phyloP scores from a whole-genome alignment of 2,113 vertebrate species.

The Lucifuga dentata region DNA sequence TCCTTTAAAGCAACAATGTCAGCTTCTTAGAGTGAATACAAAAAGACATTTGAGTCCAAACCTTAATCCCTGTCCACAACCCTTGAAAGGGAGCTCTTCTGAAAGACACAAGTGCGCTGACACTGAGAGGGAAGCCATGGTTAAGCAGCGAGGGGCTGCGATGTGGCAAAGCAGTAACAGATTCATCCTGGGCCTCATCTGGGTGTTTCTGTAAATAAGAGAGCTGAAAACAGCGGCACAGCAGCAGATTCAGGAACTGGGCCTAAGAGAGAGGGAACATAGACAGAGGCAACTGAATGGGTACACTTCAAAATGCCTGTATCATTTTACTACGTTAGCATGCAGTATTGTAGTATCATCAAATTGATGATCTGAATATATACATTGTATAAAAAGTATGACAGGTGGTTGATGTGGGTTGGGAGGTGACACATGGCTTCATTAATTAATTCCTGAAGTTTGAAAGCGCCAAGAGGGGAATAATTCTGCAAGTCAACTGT shows the following conservation, averaged over 20 bases:
- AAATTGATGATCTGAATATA: too few species aligned
- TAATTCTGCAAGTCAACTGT: too few species aligned
- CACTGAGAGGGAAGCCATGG: constrained; percentile 90
- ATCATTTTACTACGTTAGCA: too few species aligned
- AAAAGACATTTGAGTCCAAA: too few species aligned
- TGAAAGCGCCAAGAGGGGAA: too few species aligned
- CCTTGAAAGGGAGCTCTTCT: constrained; percentile 85
- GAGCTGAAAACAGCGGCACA: constrained; percentile 96
- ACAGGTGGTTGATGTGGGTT: too few species aligned
- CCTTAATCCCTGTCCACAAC: constrained; percentile 74
- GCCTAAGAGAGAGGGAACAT: constrained; percentile 78
- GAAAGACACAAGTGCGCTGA: constrained; percentile 94
- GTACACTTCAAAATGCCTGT: neutral
- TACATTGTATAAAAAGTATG: too few species aligned
- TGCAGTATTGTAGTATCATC: too few species aligned
- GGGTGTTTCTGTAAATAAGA: constrained; percentile 89
- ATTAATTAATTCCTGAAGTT: too few species aligned
- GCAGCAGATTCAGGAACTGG: constrained; percentile 90
- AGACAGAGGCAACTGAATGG: neutral
- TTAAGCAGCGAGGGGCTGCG: constrained; percentile 83
- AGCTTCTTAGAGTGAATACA: too few species aligned
- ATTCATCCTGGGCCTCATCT: constrained; percentile 78
- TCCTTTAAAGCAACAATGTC: too few species aligned
- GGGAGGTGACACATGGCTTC: too few species aligned
- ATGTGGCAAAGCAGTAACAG: constrained; percentile 30